Evolutionary conservation across 1,140 invertebrate genomes (phyloP).

Genomic region (Pseudomyrmex cubaensis): DNA sequence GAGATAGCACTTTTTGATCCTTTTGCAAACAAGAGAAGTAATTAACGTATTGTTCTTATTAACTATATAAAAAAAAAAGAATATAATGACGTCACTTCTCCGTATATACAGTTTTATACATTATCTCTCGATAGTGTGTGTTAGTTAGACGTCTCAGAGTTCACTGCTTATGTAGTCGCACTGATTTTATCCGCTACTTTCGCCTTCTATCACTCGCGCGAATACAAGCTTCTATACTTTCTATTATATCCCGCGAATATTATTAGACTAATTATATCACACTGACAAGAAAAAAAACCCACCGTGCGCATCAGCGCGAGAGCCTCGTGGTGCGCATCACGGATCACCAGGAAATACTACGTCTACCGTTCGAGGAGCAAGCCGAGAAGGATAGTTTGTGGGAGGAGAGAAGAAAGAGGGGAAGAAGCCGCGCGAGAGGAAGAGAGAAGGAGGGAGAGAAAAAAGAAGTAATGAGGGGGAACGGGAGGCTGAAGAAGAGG

Average conservation of each 20-base stretch:
- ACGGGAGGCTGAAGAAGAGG: not conserved
- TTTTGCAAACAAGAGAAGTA: not conserved
- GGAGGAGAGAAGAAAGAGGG: constrained; percentile 29
- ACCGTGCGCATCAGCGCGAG: constrained; percentile 41
- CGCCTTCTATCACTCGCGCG: not conserved
- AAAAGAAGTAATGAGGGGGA: constrained; percentile 37
- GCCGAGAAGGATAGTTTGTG: constrained; percentile 13
- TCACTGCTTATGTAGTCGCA: not conserved
- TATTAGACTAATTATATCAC: constrained; percentile 16
- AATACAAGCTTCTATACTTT: not conserved
- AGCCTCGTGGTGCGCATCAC: constrained; percentile 59
- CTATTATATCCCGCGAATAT: not conserved
- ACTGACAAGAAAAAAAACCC: constrained; percentile 24
- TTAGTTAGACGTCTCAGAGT: too few relatives aligned
- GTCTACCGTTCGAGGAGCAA: constrained; percentile 51
- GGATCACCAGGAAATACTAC: constrained; percentile 64
- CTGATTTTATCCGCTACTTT: constrained; percentile 30
- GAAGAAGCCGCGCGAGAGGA: constrained; percentile 23
- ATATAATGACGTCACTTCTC: not conserved
- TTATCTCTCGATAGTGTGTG: too few relatives aligned
- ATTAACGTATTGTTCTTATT: not conserved
- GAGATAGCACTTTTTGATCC: constrained; percentile 33
- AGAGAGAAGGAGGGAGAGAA: not conserved
- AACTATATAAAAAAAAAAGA: not conserved
- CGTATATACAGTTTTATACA: too few relatives aligned